phyloP scores from a whole-genome alignment of 2,113 vertebrate genomes.

The Erythrocercus mccallii region DNA sequence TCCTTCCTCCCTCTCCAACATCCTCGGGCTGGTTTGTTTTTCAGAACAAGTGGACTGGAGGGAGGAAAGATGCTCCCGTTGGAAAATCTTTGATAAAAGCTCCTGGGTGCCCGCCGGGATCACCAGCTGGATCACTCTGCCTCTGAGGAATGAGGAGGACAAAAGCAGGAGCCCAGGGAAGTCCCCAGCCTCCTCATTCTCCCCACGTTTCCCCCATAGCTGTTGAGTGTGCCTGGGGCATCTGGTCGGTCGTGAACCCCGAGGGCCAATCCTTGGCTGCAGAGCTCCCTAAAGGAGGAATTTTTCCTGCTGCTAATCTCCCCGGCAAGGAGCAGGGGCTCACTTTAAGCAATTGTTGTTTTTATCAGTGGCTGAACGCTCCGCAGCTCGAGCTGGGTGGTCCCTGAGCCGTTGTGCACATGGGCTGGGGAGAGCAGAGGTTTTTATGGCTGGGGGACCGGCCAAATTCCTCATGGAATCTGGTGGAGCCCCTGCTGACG shows the following conservation, averaged over 20 bases:
- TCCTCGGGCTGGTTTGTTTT: not conserved
- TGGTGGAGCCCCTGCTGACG: rapidly evolving
- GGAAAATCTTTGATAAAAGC: not conserved
- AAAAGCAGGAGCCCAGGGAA: not conserved
- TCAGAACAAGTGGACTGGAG: not conserved
- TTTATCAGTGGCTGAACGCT: not conserved
- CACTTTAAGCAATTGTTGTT: not conserved
- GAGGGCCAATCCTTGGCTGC: not conserved
- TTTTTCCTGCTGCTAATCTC: conserved; percentile 35
- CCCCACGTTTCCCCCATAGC: not conserved
- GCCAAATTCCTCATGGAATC: not conserved
- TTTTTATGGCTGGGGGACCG: not conserved
- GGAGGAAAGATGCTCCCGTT: not conserved
- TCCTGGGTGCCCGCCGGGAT: rapidly evolving
- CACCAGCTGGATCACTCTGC: not conserved
- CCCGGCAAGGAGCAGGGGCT: not conserved
- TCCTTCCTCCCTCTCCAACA: not conserved
- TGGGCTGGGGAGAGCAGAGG: not conserved
- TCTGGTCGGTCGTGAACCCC: not conserved
- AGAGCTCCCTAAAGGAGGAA: not conserved
- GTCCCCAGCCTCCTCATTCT: not conserved
- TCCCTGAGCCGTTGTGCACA: not conserved
- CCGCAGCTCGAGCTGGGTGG: conserved; percentile 17
- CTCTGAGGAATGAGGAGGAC: not conserved
- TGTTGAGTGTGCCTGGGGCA: not conserved